Percentiles rank a stretch among this genome's conserved stretches.
These are phyloP conservation scores for Cerastoderma edule DNA, from an alignment of 2,888 invertebrate genomes.

Conservation along the genomic window DNA sequence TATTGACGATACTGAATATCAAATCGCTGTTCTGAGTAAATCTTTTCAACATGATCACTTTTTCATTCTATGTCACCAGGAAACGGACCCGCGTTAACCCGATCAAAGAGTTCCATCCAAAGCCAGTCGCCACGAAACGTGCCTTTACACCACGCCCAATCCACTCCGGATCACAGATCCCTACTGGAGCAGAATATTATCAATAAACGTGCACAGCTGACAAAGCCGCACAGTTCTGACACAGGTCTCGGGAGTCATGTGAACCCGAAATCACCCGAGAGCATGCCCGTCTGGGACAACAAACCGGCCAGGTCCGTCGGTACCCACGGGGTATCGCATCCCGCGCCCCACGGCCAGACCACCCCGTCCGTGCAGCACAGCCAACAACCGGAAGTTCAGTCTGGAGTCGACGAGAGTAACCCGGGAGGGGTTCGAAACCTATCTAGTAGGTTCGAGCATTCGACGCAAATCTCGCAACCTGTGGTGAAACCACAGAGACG, in stretches of 20 bases:
- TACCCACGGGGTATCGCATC: not conserved
- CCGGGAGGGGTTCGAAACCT: slow-evolving; percentile 47
- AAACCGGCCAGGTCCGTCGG: not conserved
- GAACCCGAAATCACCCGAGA: not conserved
- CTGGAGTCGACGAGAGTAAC: slow-evolving; percentile 39
- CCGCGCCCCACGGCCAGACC: not conserved
- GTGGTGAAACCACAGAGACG: not conserved
- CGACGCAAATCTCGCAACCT: not conserved
- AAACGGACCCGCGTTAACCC: not conserved
- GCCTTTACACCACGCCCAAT: not conserved
- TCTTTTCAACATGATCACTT: no score
- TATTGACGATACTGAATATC: no score
- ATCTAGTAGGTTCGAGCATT: slow-evolving; percentile 31
- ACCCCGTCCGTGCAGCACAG: not conserved
- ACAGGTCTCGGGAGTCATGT: slow-evolving; percentile 2
- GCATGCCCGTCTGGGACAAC: not conserved
- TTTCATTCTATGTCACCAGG: not conserved
- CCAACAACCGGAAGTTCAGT: not conserved
- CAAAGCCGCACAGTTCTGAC: not conserved
- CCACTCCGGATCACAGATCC: not conserved
- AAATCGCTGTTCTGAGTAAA: no score
- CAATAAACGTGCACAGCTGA: slow-evolving; percentile 6
- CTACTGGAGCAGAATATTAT: not conserved
- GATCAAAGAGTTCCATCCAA: not conserved
- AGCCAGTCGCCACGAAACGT: not conserved